Evolutionary conservation across 2,888 invertebrate species (phyloP), one percentile per base, ranked within the genome.

Genomic region (Leptura quadrifasciata): DNA sequence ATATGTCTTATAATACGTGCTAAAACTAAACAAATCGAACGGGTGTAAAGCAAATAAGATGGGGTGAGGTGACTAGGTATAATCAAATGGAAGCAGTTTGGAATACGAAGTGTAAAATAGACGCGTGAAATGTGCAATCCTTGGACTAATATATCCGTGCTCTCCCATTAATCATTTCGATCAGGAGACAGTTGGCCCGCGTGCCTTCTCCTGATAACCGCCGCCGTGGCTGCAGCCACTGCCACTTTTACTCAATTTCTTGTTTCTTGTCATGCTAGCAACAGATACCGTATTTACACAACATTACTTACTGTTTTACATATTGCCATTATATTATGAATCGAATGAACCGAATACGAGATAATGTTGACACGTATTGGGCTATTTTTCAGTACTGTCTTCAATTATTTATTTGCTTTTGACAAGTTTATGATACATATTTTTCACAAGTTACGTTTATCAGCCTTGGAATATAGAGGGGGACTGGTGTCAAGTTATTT

Each of bases 161-260:
- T 81, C 78, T 73, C 84, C 83, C 87, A 87, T 87, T 87, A 87
- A 87, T 87, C 87, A 87, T 87, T 81, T 82, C 85, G 84, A 86
- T 86, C 86, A 84, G 79, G 81, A 84, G 86, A 86, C 85, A 86
- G 84, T 84, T 83, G 83, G 85, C 81, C 82, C 84, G 86, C 84
- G 84, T 87, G 87, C 85, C 82, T 79, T 81, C 77, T 83, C 81
- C 83, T 82, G 87, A 87, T 86, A 86, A 86, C 85, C 76, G 79
- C 85, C 76, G 79, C 61, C 72, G 75, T 70, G 21, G 75, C 76
- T 65, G 64, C 81, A 80, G 54, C 70, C 55, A 39, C 20, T 24
- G 65, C 74, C 74, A 73, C 71, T 70, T 64, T 75, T 72, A 73
- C 77, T 72, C 77, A 63, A 74, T 77, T 77, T 75, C 73, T 78